Conservation (phyloP, 2,888 invertebrate genomes). For the Platerodrilus igneus region DNA sequence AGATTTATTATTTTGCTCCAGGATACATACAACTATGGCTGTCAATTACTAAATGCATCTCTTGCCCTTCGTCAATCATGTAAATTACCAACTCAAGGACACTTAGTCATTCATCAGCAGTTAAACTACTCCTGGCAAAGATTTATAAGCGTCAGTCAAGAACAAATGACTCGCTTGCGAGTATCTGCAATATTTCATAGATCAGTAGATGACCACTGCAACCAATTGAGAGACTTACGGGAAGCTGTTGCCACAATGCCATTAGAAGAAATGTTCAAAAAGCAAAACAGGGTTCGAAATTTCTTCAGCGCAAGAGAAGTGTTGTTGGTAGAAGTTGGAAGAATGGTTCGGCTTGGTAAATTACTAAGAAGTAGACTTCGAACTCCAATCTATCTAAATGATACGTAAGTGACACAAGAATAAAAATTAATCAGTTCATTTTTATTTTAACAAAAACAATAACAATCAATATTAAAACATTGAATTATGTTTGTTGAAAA, state of each 20-base stretch:
- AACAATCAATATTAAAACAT: no score
- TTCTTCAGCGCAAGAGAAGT: constrained; percentile 59
- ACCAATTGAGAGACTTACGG: constrained; percentile 57
- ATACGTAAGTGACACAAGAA: constrained; percentile 28
- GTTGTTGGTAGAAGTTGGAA: constrained; percentile 64
- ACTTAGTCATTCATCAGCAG: constrained; percentile 53
- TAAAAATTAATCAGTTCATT: no score
- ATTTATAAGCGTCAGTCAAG: constrained; percentile 65
- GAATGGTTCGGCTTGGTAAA: constrained; percentile 67
- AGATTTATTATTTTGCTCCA: constrained; percentile 41
- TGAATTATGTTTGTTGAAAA: no score
- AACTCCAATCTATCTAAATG: constrained; percentile 53
- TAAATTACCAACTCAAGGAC: constrained; percentile 57
- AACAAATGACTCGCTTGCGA: constrained; percentile 69
- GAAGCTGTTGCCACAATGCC: constrained; percentile 53
- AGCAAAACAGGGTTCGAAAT: constrained; percentile 50
- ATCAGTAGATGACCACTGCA: constrained; percentile 61
- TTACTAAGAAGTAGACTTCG: constrained; percentile 61
- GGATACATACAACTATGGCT: constrained; percentile 79
- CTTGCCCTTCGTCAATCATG: constrained; percentile 68
- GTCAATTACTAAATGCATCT: constrained; percentile 71
- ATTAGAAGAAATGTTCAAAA: constrained; percentile 47
- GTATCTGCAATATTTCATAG: constrained; percentile 73
- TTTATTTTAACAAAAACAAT: no score
- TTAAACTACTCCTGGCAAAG: constrained; percentile 66